Evolutionary conservation across 2,797 vertebrate genomes (phyloP).

Genomic region (Mareca strepera): DNA sequence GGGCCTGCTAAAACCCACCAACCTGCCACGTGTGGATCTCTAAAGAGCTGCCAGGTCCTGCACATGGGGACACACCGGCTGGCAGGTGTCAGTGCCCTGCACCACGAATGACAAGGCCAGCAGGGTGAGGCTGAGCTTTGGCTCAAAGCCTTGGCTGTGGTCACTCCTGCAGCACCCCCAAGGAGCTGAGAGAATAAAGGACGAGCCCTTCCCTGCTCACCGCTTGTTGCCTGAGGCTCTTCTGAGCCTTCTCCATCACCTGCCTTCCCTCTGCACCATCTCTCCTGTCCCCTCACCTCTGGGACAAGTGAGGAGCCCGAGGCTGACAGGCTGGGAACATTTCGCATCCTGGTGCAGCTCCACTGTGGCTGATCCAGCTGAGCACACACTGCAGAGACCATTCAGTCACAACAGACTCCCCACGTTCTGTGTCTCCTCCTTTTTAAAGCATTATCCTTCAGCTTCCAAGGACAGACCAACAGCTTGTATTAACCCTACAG

Average conservation of each 20-base stretch:
- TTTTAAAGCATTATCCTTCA: constrained; percentile 33
- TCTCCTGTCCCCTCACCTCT: not conserved
- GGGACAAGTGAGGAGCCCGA: not conserved
- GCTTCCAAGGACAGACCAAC: constrained; percentile 14
- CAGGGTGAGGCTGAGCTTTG: not conserved
- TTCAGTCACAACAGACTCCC: not conserved
- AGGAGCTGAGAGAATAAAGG: not conserved
- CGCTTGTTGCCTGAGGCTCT: not conserved
- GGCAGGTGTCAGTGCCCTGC: not conserved
- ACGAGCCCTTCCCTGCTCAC: not conserved
- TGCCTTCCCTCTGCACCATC: not conserved
- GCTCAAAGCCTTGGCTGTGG: not conserved
- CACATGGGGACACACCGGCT: not conserved
- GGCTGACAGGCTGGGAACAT: not conserved
- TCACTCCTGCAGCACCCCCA: constrained; percentile 17
- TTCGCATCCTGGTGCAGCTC: not conserved
- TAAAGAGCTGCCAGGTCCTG: not conserved
- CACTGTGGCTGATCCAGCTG: not conserved
- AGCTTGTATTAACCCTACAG: constrained; percentile 39
- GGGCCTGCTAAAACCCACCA: not conserved
- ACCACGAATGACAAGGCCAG: not conserved
- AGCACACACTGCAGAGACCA: constrained; percentile 25
- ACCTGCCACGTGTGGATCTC: not conserved
- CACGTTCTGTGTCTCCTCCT: constrained; percentile 35
- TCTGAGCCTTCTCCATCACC: not conserved